Percentiles rank a stretch among this genome's conserved stretches.
Evolutionary conservation across 2,797 vertebrate genomes (phyloP).

Genomic region (Myotis daubentonii): DNA sequence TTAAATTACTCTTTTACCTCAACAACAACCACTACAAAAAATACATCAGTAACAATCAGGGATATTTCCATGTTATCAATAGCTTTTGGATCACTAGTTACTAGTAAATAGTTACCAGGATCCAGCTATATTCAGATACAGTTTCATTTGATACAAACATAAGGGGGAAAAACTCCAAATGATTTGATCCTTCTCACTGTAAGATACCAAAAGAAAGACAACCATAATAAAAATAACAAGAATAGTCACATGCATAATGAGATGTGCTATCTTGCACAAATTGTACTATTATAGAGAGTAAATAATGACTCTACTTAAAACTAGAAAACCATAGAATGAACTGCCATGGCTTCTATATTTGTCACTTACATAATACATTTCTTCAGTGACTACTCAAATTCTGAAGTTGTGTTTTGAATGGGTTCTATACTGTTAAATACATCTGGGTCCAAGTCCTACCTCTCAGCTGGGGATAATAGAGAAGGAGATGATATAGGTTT

Average conservation of each 20-base stretch:
- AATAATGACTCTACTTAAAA: not conserved
- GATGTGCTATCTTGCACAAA: not conserved
- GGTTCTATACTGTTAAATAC: not conserved
- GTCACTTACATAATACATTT: not conserved
- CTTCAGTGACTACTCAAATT: not conserved
- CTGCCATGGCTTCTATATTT: not conserved
- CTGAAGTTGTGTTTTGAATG: not conserved
- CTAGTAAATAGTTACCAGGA: not conserved
- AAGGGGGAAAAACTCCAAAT: not conserved
- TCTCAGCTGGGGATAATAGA: not conserved
- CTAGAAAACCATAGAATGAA: not conserved
- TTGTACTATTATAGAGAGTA: not conserved
- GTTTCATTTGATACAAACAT: not conserved
- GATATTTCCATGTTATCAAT: not conserved
- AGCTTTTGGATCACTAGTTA: not conserved
- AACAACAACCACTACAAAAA: too few species aligned
- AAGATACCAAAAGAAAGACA: not conserved
- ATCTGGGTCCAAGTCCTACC: not conserved
- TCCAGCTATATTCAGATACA: not conserved
- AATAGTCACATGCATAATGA: not conserved
- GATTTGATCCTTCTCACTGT: not conserved
- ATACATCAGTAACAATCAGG: too few species aligned
- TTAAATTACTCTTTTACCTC: not conserved
- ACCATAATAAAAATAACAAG: not conserved
- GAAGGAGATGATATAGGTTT: not conserved